Conservation (phyloP, 2,888 invertebrate species). For the Trissoscelio sp. region DNA sequence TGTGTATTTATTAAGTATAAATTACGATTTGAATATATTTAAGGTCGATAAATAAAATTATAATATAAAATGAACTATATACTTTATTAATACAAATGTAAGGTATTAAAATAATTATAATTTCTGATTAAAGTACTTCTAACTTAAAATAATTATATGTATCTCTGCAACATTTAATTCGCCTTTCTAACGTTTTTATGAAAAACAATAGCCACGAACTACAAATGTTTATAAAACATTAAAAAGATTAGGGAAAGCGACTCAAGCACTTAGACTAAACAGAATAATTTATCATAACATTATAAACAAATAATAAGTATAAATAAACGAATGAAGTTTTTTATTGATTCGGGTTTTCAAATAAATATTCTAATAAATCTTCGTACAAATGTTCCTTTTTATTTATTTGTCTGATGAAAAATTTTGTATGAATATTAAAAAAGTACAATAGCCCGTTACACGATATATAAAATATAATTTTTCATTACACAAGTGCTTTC, state of each 20-base stretch:
- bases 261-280: neutral
- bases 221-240: neutral
- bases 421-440: constrained; percentile 81
- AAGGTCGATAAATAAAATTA: too few relatives aligned
- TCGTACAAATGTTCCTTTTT: constrained; percentile 79
- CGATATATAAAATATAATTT: constrained; percentile 83
- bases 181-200: constrained; percentile 1
- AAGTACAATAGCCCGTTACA: constrained; percentile 83
- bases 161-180: too few relatives aligned
- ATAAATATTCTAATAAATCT: constrained; percentile 44
- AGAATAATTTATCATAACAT: neutral
- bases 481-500: constrained; percentile 79
- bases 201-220: neutral
- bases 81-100: too few relatives aligned
- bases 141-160: neutral
- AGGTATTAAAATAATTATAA: neutral
- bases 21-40: too few relatives aligned
- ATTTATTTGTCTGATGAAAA: constrained; percentile 81
- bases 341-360: constrained; percentile 1
- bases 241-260: neutral
- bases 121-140: neutral
- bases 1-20: too few relatives aligned
- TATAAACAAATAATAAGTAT: neutral
- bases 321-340: too few relatives aligned
- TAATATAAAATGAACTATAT: too few relatives aligned